These are phyloP conservation scores for Drosophila hydei DNA, from an alignment of 1,140 invertebrate species.

Conservation along the genomic window DNA sequence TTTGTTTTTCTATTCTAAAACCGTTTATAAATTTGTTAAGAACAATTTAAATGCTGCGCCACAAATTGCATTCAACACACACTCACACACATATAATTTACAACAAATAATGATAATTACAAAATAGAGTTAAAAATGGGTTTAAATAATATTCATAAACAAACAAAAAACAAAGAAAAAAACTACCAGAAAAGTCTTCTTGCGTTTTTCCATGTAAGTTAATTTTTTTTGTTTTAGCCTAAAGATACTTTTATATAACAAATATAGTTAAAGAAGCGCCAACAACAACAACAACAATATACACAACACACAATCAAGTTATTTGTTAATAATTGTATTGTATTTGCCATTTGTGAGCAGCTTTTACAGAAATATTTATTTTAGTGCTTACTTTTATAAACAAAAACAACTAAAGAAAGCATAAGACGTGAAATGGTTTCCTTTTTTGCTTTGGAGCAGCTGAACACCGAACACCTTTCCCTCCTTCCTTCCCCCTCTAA, in stretches of 20 bases:
- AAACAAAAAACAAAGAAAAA: slow-evolving; percentile 31
- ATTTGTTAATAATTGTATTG: slow-evolving; percentile 72
- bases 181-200: slow-evolving; percentile 53
- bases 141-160: slow-evolving; percentile 46
- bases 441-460: slow-evolving; percentile 21
- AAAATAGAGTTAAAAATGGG: slow-evolving; percentile 65
- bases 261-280: slow-evolving; percentile 43
- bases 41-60: slow-evolving; percentile 49
- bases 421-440: slow-evolving; percentile 57
- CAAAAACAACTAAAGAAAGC: background rate
- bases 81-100: slow-evolving; percentile 23
- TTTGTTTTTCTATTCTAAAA: slow-evolving; percentile 29
- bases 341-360: slow-evolving; percentile 60
- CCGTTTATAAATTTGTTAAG: slow-evolving; percentile 56
- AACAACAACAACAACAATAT: slow-evolving; percentile 28
- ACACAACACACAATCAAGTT: slow-evolving; percentile 58
- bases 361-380: slow-evolving; percentile 66
- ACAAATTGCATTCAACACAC: slow-evolving; percentile 47
- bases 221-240: slow-evolving; percentile 50
- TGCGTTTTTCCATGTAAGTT: slow-evolving; percentile 58
- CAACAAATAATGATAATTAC: slow-evolving; percentile 73
- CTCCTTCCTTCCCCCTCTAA: background rate
- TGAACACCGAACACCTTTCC: background rate
- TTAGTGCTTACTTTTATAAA: slow-evolving; percentile 43
- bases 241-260: slow-evolving; percentile 48